Percentiles rank a stretch among this genome's conserved stretches.
Evolutionary conservation across 2,113 vertebrate genomes (phyloP).

Genomic region (Clinocottus analis): DNA sequence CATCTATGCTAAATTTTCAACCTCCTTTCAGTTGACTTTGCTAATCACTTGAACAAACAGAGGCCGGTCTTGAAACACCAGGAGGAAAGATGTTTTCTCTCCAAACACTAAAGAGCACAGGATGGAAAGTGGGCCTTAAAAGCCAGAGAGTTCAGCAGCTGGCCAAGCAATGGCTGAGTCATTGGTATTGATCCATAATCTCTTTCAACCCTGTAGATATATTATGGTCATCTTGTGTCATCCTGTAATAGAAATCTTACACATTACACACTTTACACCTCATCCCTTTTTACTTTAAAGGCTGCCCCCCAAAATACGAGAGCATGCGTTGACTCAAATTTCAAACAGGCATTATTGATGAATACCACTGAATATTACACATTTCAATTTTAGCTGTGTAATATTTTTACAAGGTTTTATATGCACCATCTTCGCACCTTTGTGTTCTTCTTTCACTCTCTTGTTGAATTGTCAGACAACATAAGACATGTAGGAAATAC

Average conservation of each 20-base stretch:
- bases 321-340: constrained; percentile 5
- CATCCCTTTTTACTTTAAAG: constrained; percentile 3
- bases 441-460: not conserved
- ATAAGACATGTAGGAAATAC: not conserved
- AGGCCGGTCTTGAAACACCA: not conserved
- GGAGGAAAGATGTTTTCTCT: constrained; percentile 21
- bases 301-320: constrained; percentile 9
- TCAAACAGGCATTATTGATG: not conserved
- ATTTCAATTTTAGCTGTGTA: not conserved
- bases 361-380: not conserved
- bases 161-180: constrained; percentile 50
- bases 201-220: constrained; percentile 29
- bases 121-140: constrained; percentile 34
- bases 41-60: constrained; percentile 8
- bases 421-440: not conserved
- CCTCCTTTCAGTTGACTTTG: not conserved
- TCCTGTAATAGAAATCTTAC: constrained; percentile 6
- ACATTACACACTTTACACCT: constrained; percentile 18
- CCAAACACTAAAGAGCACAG: constrained; percentile 4
- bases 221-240: constrained; percentile 27
- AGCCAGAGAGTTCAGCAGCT: constrained; percentile 29
- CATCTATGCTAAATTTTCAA: not conserved
- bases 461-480: not conserved
- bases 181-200: constrained; percentile 44
- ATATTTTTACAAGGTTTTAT: not conserved